Evolutionary conservation across 2,888 invertebrate genomes (phyloP).

Genomic region (Eristalinus aeneus): DNA sequence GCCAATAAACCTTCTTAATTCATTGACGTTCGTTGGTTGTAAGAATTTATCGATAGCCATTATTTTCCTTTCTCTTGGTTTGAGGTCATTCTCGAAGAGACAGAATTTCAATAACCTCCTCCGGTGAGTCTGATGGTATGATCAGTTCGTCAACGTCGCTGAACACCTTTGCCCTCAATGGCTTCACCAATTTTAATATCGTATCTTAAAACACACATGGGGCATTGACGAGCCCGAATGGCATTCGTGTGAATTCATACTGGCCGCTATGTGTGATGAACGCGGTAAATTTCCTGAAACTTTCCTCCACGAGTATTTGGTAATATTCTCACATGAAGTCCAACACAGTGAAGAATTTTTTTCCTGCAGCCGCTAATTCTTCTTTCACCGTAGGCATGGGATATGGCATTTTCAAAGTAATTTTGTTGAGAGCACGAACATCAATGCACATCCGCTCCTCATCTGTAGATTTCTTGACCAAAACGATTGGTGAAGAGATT

Average conservation of each 20-base stretch:
- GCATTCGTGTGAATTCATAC: too few relatives aligned
- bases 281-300: neutral
- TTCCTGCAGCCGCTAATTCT: neutral
- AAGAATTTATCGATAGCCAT: neutral
- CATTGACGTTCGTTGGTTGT: neutral
- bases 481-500: neutral
- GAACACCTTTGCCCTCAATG: too few relatives aligned
- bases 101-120: too few relatives aligned
- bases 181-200: too few relatives aligned
- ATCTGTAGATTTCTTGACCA: conserved; percentile 1
- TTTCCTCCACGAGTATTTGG: too few relatives aligned
- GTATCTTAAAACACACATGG: too few relatives aligned
- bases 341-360: conserved; percentile 7
- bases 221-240: too few relatives aligned
- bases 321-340: conserved; percentile 25
- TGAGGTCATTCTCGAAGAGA: too few relatives aligned
- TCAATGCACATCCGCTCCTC: conserved; percentile 20
- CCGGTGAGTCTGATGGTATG: too few relatives aligned
- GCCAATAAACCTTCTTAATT: neutral
- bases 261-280: too few relatives aligned
- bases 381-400: conserved; percentile 11
- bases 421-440: neutral
- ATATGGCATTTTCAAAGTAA: neutral
- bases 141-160: too few relatives aligned
- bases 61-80: too few relatives aligned